A percentile compares a stretch with the other conserved stretches of the same genome.
Conservation (phyloP, 2,113 vertebrate genomes). For the Mastomys coucha region DNA sequence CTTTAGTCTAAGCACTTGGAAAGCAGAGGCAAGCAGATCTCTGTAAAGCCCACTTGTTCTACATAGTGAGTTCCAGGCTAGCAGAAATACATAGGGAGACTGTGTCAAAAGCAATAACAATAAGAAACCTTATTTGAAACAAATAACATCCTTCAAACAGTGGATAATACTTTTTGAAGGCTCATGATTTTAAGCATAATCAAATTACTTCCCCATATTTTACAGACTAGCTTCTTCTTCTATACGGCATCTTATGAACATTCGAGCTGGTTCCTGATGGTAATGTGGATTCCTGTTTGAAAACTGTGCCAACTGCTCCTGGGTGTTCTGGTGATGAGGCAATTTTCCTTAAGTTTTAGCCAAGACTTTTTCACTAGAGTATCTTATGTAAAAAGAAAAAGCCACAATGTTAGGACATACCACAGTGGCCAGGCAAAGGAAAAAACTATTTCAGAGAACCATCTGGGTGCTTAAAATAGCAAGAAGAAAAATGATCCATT, state of each 20-base stretch:
- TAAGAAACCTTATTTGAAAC: slow-evolving; percentile 15
- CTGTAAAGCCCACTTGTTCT: background rate
- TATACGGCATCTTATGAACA: background rate
- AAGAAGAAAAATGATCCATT: background rate
- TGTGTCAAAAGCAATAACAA: background rate
- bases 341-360: slow-evolving; percentile 68
- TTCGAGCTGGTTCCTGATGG: slow-evolving; percentile 56
- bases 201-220: slow-evolving; percentile 17
- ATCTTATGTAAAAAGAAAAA: slow-evolving; percentile 58
- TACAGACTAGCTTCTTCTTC: slow-evolving; percentile 3
- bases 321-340: slow-evolving; percentile 76
- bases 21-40: background rate
- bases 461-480: slow-evolving; percentile 56
- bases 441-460: background rate
- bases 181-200: background rate
- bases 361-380: slow-evolving; percentile 51
- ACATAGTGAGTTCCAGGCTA: background rate
- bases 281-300: slow-evolving; percentile 62
- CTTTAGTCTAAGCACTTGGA: background rate
- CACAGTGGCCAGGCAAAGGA: background rate
- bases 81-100: background rate
- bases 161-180: background rate
- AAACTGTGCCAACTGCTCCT: slow-evolving; percentile 61
- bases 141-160: background rate
- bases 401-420: background rate